These are phyloP conservation scores for Polypterus bichir DNA, from an alignment of 2,113 vertebrate species.

Conservation along the genomic window DNA sequence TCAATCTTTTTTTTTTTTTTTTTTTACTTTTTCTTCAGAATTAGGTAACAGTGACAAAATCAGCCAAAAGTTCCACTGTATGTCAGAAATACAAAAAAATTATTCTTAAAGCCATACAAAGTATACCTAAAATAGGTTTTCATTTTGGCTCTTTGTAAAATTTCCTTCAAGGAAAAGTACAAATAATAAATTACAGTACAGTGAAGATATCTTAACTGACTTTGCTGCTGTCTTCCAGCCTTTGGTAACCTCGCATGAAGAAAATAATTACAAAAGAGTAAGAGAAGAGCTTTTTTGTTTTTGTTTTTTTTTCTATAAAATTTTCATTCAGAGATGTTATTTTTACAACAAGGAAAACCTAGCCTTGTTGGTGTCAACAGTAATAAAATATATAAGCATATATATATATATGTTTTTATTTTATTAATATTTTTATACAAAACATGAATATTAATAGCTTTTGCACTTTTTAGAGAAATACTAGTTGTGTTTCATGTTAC, in stretches of 20 bases:
- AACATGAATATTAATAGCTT: conserved; percentile 61
- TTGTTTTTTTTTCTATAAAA: conserved; percentile 63
- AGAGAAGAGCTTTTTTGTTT: conserved; percentile 64
- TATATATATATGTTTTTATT: conserved; percentile 46
- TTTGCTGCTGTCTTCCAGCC: conserved; percentile 96
- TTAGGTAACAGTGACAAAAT: conserved; percentile 85
- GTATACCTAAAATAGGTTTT: conserved; percentile 83
- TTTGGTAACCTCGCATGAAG: conserved; percentile 72
- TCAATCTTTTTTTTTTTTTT: conserved; percentile 45
- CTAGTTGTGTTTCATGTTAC: conserved; percentile 62
- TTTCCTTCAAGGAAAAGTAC: conserved; percentile 99
- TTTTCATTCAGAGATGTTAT: conserved; percentile 63
- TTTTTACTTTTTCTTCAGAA: conserved; percentile 56
- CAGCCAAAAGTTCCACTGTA: conserved; percentile 74
- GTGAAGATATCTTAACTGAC: conserved; percentile 93
- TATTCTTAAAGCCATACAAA: conserved; percentile 87
- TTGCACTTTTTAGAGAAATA: conserved; percentile 40
- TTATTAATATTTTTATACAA: conserved; percentile 57
- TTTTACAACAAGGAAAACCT: conserved; percentile 72
- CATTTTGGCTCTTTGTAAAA: conserved; percentile 21
- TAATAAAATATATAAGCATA: conserved; percentile 68
- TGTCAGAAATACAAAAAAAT: conserved; percentile 86
- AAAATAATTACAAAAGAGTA: conserved; percentile 68
- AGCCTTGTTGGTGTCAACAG: conserved; percentile 61
- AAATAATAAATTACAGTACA: conserved; percentile 99